phyloP scores from a whole-genome alignment of 2,888 invertebrate species.

The Odontocolon sp. region DNA sequence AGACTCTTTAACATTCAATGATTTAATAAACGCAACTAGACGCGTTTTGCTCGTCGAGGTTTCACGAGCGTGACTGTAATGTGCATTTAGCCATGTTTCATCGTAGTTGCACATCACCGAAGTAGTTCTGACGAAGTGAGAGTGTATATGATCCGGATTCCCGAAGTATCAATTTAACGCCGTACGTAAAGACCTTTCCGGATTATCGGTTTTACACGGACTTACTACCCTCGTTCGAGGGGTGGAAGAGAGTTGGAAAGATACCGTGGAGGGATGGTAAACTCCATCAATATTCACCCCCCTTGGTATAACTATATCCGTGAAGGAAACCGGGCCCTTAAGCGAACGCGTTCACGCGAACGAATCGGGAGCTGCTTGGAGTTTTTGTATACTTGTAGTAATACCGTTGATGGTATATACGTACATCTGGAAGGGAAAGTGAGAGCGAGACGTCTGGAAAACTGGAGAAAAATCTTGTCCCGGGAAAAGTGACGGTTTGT shows the following conservation, averaged over 20 bases:
- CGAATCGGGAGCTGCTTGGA: constrained; percentile 61
- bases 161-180: constrained; percentile 70
- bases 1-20: constrained; percentile 47
- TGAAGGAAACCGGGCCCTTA: constrained; percentile 69
- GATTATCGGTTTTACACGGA: constrained; percentile 74
- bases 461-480: constrained; percentile 35
- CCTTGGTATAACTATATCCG: constrained; percentile 53
- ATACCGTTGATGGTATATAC: background rate
- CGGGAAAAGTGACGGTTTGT: constrained; percentile 47
- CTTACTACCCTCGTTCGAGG: constrained; percentile 62
- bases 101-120: too few relatives aligned
- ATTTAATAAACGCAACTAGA: constrained; percentile 48
- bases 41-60: constrained; percentile 39
- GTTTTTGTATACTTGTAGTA: background rate
- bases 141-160: background rate
- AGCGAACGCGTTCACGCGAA: constrained; percentile 71
- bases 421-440: constrained; percentile 6
- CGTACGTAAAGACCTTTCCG: constrained; percentile 68
- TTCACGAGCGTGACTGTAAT: background rate
- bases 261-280: constrained; percentile 60
- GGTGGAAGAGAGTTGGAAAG: constrained; percentile 38
- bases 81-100: too few relatives aligned
- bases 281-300: constrained; percentile 74
- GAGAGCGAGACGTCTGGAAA: constrained; percentile 18
- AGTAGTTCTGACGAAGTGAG: constrained; percentile 3